Base-by-base conservation (phyloP, 2,888 invertebrate genomes). In the Theodoxus fluviatilis region DNA sequence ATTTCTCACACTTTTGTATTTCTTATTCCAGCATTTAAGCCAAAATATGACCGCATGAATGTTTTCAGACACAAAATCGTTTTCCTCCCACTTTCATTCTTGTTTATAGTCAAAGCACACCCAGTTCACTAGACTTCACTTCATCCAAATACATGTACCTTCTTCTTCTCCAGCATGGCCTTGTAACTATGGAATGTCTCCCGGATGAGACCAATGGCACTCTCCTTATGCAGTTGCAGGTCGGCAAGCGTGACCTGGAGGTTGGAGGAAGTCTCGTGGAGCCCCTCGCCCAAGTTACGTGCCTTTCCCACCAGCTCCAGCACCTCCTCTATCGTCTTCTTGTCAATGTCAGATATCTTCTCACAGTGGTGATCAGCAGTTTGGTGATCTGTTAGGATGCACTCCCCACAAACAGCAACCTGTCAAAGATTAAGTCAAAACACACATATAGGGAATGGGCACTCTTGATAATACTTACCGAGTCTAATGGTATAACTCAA, bases 331-430 rank as follows among this genome's bases (percentile, higher is more conserved):
- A 93, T 91, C 68, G 94, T 92, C 69, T 92, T 90, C 68, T 91
- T 91, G 83, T 95, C 95, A 15, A 93, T 93, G 83, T 94, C 93
- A 33, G 91, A 89, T 76, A 95, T 91, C 72, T 93, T 91, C 85
- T 96, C 95, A 82, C 93, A 94, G 79, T 92, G 92, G 89, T 96
- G 95, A 61, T 93, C 92, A 22, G 91, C 89, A 61, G 92, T 92
- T 87, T 93, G 93, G 85, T 96, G 96, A 74, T 94, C 93, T 47
- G 91, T 90, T 74, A 93, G 91, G 75, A 94, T 89, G 87, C 96
- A 96, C 88, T 96, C 95, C 80, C 92, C 92, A 88, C 96, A 96
- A 74, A 94, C 93, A 35, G 94, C 93, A 75, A 92, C 92, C 90
- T 94, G 91, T 3, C 76, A 75, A 68, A 63, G 38, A 31, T n/a